These are phyloP conservation scores for Pygoscelis antarcticus DNA, from an alignment of 2,113 vertebrate genomes.

Conservation along the genomic window DNA sequence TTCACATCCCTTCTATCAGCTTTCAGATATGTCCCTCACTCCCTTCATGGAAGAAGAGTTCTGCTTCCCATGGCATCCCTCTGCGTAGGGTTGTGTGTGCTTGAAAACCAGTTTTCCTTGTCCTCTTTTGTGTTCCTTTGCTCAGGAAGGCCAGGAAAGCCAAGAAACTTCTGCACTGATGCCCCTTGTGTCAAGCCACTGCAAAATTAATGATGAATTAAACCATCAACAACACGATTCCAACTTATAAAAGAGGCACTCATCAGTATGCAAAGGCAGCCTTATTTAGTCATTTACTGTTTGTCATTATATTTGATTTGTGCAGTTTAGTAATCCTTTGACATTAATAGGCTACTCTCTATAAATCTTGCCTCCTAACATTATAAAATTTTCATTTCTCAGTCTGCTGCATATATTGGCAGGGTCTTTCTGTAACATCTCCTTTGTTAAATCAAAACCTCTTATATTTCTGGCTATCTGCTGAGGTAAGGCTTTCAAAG, in stretches of 20 bases:
- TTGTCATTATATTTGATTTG: neutral
- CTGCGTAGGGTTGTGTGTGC: neutral
- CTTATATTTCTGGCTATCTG: neutral
- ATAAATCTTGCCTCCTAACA: neutral
- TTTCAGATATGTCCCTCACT: neutral
- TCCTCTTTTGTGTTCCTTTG: neutral
- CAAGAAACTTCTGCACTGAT: neutral
- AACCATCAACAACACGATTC: neutral
- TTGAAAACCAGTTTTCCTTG: neutral
- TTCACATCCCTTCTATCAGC: neutral
- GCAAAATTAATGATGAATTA: neutral
- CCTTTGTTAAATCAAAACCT: neutral
- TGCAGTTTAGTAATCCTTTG: neutral
- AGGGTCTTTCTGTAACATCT: neutral
- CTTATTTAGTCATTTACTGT: neutral
- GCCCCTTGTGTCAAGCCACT: neutral
- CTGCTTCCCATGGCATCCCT: accelerated
- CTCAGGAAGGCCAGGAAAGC: neutral
- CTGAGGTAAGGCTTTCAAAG: neutral
- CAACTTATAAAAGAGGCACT: neutral
- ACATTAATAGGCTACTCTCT: neutral
- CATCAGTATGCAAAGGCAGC: neutral
- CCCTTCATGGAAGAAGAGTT: neutral
- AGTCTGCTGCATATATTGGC: neutral
- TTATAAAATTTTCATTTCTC: neutral